Conservation (phyloP, 2,797 vertebrate species). For the Megalops cyprinoides region DNA sequence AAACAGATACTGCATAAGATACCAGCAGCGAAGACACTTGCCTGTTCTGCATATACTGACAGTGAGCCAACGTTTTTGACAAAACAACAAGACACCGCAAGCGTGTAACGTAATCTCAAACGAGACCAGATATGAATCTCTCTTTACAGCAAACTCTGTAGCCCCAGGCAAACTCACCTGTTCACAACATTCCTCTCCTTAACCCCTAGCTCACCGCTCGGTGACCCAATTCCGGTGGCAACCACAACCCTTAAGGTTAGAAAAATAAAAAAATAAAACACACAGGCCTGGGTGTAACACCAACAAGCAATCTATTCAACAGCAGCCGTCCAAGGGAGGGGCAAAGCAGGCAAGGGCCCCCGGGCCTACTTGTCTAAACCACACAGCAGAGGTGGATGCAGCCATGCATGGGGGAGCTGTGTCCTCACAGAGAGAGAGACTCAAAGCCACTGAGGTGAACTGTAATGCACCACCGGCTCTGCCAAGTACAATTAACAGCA, state of each 20-base stretch:
- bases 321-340: not conserved
- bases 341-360: conserved; percentile 13
- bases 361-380: not conserved
- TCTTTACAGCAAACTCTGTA: not conserved
- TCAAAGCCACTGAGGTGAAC: conserved; percentile 53
- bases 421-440: conserved; percentile 55
- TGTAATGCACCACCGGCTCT: conserved; percentile 63
- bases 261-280: not conserved
- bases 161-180: not conserved
- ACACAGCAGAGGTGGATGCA: conserved; percentile 38
- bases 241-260: not conserved
- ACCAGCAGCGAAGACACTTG: too few species aligned
- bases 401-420: conserved; percentile 49
- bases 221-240: not conserved
- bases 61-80: too few species aligned
- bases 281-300: not conserved
- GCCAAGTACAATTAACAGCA: conserved; percentile 71
- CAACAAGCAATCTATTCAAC: not conserved
- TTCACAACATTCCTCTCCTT: not conserved
- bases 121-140: not conserved
- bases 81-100: too few species aligned
- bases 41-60: too few species aligned
- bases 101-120: too few species aligned
- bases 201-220: not conserved
- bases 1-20: too few species aligned